These are phyloP conservation scores for Axea sp. DNA, from an alignment of 2,888 invertebrate genomes.

Conservation along the genomic window DNA sequence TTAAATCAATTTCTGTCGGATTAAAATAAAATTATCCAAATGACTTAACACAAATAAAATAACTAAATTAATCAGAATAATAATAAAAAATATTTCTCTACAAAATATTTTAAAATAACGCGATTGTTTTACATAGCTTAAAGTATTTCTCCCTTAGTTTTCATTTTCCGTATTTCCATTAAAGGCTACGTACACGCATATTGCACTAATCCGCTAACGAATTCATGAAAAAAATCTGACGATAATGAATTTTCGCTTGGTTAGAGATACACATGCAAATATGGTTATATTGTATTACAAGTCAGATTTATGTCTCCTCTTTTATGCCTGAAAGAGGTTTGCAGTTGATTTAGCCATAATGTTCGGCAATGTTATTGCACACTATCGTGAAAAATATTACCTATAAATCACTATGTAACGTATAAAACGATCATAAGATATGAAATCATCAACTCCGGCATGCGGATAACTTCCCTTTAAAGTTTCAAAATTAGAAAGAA, in stretches of 20 bases:
- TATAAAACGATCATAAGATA: not conserved
- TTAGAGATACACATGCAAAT: constrained; percentile 19
- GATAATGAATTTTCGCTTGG: constrained; percentile 19
- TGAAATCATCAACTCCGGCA: not conserved
- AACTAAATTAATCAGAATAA: too few species aligned
- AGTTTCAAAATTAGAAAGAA: not conserved
- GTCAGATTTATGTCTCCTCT: constrained; percentile 35
- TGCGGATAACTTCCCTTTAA: too few species aligned
- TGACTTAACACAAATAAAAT: too few species aligned
- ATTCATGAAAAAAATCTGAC: not conserved
- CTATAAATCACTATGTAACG: constrained; percentile 11
- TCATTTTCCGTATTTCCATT: too few species aligned
- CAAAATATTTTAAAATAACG: too few species aligned
- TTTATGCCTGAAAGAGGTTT: constrained; percentile 29
- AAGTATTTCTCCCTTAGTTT: too few species aligned
- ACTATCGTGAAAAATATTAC: constrained; percentile 19
- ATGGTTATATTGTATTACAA: constrained; percentile 23
- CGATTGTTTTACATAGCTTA: too few species aligned
- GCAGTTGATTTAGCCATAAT: constrained; percentile 30
- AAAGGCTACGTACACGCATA: not conserved
- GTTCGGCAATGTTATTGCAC: constrained; percentile 21
- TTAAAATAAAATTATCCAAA: too few species aligned
- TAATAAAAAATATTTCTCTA: too few species aligned
- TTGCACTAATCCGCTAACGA: not conserved
- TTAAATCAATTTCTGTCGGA: too few species aligned